Evolutionary conservation across 2,888 invertebrate species (phyloP).

Genomic region (Liopterus haemorrhoidalis): DNA sequence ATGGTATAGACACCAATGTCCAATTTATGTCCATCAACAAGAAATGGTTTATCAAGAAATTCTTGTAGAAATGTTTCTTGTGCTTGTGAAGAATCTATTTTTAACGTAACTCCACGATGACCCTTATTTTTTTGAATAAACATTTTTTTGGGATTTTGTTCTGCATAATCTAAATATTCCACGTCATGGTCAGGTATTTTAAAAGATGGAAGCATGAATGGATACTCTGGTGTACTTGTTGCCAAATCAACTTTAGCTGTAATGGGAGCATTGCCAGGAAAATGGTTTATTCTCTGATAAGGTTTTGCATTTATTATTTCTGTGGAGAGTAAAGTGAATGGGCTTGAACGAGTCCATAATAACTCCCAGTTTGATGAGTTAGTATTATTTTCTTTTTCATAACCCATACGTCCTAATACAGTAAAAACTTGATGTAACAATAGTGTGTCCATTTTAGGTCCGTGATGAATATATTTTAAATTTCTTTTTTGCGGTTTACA

Average conservation of each 20-base stretch:
- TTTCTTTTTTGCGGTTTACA: no score
- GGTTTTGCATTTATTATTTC: conserved; percentile 47
- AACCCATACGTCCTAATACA: conserved; percentile 72
- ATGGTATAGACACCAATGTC: conserved; percentile 64
- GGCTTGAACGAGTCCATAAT: no score
- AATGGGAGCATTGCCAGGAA: conserved; percentile 61
- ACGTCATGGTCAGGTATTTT: conserved; percentile 54
- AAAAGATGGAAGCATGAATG: no score
- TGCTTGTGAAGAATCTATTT: conserved; percentile 27
- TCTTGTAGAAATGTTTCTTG: conserved; percentile 58
- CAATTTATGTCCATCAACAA: conserved; percentile 63
- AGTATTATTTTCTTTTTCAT: no score
- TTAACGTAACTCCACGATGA: conserved; percentile 54
- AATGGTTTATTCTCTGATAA: conserved; percentile 59
- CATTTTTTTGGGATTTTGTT: conserved; percentile 48
- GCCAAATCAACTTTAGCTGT: no score
- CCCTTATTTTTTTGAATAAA: conserved; percentile 64
- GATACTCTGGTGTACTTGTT: no score
- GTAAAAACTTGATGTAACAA: conserved; percentile 82
- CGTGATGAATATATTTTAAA: no score
- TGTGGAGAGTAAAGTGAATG: no score
- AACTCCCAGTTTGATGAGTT: no score
- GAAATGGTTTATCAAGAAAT: conserved; percentile 56
- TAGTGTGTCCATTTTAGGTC: no score
- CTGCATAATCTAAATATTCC: conserved; percentile 47